These are phyloP conservation scores for Archocentrus centrarchus DNA, from an alignment of 2,113 vertebrate genomes.

Conservation along the genomic window DNA sequence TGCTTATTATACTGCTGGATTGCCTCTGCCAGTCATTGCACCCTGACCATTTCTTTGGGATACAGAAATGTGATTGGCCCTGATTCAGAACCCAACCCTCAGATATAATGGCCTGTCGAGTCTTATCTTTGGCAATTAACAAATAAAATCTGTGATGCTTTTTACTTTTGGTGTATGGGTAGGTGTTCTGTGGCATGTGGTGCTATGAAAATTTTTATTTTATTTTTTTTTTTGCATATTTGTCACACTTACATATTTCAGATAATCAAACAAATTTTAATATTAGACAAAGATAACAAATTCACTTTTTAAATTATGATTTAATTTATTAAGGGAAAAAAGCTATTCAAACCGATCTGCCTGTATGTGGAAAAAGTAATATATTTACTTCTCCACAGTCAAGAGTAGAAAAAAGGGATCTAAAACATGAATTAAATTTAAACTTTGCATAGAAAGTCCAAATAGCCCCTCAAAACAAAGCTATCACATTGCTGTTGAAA, in stretches of 20 bases:
- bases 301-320: too few species aligned
- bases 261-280: too few species aligned
- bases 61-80: neutral
- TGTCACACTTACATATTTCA: neutral
- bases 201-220: neutral
- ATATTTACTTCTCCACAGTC: neutral
- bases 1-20: slow-evolving; percentile 14
- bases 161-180: neutral
- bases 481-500: slow-evolving; percentile 16
- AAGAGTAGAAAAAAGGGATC: neutral
- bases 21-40: slow-evolving; percentile 9
- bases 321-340: neutral
- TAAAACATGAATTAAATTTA: neutral
- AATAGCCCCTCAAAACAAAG: slow-evolving; percentile 33
- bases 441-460: slow-evolving; percentile 13
- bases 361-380: neutral
- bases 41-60: neutral
- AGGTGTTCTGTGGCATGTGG: neutral
- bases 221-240: neutral
- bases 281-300: too few species aligned
- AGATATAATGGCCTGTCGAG: neutral
- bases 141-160: neutral
- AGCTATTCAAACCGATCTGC: neutral
- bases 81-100: slow-evolving; percentile 16
- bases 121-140: neutral